Conservation (phyloP, 2,113 vertebrate genomes). For the Tonatia bakeri region DNA sequence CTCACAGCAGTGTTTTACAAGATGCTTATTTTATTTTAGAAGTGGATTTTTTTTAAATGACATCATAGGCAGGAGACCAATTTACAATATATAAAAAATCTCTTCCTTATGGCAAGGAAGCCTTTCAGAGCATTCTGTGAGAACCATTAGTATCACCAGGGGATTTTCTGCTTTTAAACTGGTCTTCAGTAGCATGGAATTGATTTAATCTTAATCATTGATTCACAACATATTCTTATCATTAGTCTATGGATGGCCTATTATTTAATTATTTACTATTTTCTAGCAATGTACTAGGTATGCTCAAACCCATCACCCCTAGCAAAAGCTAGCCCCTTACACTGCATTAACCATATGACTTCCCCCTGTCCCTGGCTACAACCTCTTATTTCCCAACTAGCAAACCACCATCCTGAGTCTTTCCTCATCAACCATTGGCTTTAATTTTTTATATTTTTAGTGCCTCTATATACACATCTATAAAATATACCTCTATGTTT, state of each 20-base stretch:
- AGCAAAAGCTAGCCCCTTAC: background rate
- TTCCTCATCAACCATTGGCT: background rate
- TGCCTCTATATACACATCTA: background rate
- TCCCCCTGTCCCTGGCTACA: no score
- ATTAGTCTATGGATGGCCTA: background rate
- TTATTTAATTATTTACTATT: background rate
- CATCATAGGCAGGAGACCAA: background rate
- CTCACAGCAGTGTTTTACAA: background rate
- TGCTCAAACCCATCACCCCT: background rate
- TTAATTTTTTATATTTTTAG: background rate
- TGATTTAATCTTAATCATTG: background rate
- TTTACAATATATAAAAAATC: background rate
- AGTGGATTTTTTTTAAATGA: background rate
- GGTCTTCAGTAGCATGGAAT: background rate
- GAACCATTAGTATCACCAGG: background rate
- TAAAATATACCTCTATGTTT: background rate
- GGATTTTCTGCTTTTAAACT: background rate
- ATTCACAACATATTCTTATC: background rate
- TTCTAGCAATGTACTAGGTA: background rate
- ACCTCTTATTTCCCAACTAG: background rate
- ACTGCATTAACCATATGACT: background rate
- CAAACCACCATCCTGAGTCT: background rate
- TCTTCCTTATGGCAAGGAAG: background rate
- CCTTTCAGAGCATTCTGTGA: background rate
- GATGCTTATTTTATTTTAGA: slow-evolving; percentile 25